A percentile compares a stretch with the other conserved stretches of the same genome.
These are phyloP conservation scores for Thymallus thymallus DNA, from an alignment of 2,113 vertebrate genomes.

Conservation along the genomic window DNA sequence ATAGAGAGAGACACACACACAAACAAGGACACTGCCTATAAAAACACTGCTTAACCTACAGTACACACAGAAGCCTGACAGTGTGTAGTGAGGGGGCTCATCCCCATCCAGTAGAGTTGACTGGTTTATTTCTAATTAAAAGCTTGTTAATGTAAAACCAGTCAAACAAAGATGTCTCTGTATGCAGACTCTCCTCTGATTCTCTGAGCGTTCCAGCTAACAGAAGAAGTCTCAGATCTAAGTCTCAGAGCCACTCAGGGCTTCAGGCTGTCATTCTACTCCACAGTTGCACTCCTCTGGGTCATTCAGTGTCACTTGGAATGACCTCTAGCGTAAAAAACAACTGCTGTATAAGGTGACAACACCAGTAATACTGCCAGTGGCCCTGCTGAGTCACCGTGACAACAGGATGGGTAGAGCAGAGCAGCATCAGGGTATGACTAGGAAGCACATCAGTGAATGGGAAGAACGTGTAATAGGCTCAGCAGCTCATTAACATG, in stretches of 20 bases:
- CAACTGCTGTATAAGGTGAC: constrained; percentile 12
- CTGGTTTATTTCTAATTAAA: neutral
- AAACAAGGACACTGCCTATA: neutral
- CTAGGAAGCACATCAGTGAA: neutral
- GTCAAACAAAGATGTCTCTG: neutral
- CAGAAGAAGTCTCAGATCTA: neutral
- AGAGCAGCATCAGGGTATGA: neutral
- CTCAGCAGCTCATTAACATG: constrained; percentile 29
- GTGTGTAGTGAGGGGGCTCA: neutral
- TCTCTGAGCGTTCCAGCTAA: neutral
- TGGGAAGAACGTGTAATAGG: constrained; percentile 20
- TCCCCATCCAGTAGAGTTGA: neutral
- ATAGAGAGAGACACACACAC: constrained; percentile 30
- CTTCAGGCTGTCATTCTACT: neutral
- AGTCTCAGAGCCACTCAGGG: neutral
- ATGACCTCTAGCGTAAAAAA: constrained; percentile 4
- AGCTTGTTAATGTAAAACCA: constrained; percentile 4
- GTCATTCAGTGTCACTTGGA: neutral
- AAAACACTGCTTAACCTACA: constrained; percentile 17
- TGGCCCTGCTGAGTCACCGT: neutral
- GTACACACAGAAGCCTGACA: neutral
- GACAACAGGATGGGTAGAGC: neutral
- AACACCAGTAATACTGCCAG: neutral
- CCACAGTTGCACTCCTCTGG: neutral
- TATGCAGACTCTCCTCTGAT: neutral